Conservation (phyloP, 2,797 vertebrate genomes). For the Dromococcyx pavoninus region DNA sequence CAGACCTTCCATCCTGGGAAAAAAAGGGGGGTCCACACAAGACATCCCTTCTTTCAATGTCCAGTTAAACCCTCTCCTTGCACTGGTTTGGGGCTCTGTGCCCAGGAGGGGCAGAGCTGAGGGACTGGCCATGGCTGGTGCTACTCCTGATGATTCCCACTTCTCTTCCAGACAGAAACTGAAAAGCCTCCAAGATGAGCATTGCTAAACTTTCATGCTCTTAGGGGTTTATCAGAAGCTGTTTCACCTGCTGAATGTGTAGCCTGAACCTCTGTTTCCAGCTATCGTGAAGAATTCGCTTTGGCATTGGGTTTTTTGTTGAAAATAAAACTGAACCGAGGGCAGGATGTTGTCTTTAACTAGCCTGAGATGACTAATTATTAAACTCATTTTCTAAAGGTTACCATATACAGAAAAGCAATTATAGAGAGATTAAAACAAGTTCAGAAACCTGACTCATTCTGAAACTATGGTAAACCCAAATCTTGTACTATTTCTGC, state of each 20-base stretch:
- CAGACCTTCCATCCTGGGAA: not conserved
- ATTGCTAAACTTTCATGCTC: not conserved
- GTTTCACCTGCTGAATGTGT: not conserved
- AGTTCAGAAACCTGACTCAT: conserved; percentile 80
- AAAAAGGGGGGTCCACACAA: not conserved
- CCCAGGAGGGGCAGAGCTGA: not conserved
- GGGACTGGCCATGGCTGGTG: not conserved
- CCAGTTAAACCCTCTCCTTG: not conserved
- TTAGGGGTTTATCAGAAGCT: not conserved
- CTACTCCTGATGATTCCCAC: not conserved
- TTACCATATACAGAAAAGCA: conserved; percentile 87
- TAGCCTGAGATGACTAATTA: conserved; percentile 89
- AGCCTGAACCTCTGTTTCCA: conserved; percentile 19
- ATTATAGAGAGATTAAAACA: conserved; percentile 73
- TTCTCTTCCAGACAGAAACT: not conserved
- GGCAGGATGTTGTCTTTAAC: conserved; percentile 85
- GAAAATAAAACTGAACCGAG: conserved; percentile 73
- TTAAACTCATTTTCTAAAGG: conserved; percentile 91
- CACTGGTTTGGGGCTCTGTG: not conserved
- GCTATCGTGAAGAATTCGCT: conserved; percentile 40
- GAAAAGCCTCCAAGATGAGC: not conserved
- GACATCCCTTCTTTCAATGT: too few relatives aligned
- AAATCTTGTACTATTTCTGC: conserved; percentile 71
- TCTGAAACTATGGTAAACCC: conserved; percentile 77
- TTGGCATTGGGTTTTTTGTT: conserved; percentile 60